Percentiles rank a stretch among this genome's conserved stretches.
These are phyloP conservation scores for Macropus fuliginosus DNA, from an alignment of 2,797 vertebrate genomes.

Conservation along the genomic window DNA sequence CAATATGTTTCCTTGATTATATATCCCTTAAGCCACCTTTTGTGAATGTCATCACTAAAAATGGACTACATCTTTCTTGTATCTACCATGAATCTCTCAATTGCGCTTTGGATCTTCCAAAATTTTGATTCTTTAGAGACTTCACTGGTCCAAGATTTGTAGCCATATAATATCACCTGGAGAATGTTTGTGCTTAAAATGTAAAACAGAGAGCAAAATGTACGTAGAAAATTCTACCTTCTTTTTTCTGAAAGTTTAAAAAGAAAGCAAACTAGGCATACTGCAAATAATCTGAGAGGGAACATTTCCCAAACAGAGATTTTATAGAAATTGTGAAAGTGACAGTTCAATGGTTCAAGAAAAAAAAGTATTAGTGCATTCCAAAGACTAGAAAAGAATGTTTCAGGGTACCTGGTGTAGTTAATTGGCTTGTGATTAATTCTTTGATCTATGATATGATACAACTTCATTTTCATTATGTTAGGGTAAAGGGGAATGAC, in stretches of 20 bases:
- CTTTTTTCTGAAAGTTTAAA: constrained; percentile 61
- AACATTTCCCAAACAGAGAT: constrained; percentile 48
- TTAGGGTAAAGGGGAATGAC: neutral
- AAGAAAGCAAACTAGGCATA: constrained; percentile 38
- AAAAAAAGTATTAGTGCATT: neutral
- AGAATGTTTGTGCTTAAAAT: constrained; percentile 48
- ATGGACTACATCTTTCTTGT: neutral
- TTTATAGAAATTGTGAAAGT: constrained; percentile 41
- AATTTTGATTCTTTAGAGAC: neutral
- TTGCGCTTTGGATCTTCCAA: neutral
- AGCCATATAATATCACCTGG: neutral
- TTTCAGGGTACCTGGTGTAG: neutral
- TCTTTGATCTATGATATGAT: neutral
- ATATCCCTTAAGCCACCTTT: neutral
- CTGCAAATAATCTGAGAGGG: constrained; percentile 25
- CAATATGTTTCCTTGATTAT: neutral
- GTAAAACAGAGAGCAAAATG: constrained; percentile 19
- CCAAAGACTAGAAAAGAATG: neutral
- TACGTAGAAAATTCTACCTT: constrained; percentile 55
- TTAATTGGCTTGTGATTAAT: neutral
- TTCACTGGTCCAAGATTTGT: neutral
- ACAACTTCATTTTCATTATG: neutral
- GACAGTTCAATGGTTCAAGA: constrained; percentile 17
- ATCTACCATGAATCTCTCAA: neutral
- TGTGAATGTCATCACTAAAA: neutral